phyloP scores from a whole-genome alignment of 37 sponge, comb jelly and placozoan genomes.

The Amphimedon queenslandica region DNA sequence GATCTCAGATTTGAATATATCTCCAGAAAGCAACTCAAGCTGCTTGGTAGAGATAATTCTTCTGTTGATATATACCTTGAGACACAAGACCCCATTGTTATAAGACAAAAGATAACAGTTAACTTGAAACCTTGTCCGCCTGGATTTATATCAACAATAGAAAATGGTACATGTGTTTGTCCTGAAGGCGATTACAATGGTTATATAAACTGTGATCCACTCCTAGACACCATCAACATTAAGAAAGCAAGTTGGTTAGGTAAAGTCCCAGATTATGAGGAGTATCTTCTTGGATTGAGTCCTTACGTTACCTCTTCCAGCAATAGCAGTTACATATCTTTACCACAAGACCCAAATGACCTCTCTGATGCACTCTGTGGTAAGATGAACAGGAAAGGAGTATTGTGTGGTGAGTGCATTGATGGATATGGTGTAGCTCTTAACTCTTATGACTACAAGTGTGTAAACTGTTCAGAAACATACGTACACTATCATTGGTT shows the following conservation, averaged over 20 bases:
- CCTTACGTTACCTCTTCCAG: neutral
- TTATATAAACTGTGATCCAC: neutral
- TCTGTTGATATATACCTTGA: constrained; percentile 4
- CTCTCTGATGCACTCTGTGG: constrained; percentile 15
- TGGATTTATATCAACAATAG: constrained; percentile 22
- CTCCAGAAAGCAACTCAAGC: constrained; percentile 10
- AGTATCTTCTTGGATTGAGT: neutral
- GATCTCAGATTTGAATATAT: constrained; percentile 26
- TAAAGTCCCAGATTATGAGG: neutral
- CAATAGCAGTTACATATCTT: neutral
- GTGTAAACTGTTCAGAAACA: constrained; percentile 13
- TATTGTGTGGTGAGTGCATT: constrained; percentile 55
- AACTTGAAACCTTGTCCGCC: constrained; percentile 45
- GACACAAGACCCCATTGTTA: constrained; percentile 33
- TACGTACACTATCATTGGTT: constrained; percentile 11
- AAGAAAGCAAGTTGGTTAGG: neutral
- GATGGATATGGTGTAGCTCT: constrained; percentile 2
- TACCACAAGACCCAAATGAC: neutral
- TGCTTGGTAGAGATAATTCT: constrained; percentile 13
- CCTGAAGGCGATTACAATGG: neutral
- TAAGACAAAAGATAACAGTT: constrained; percentile 20
- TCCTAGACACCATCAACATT: neutral
- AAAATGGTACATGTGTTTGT: constrained; percentile 16
- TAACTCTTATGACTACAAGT: constrained; percentile 17
- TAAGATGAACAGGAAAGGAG: constrained; percentile 24